Conservation (phyloP, 2,888 invertebrate species). For the Eupeodes luniger region DNA sequence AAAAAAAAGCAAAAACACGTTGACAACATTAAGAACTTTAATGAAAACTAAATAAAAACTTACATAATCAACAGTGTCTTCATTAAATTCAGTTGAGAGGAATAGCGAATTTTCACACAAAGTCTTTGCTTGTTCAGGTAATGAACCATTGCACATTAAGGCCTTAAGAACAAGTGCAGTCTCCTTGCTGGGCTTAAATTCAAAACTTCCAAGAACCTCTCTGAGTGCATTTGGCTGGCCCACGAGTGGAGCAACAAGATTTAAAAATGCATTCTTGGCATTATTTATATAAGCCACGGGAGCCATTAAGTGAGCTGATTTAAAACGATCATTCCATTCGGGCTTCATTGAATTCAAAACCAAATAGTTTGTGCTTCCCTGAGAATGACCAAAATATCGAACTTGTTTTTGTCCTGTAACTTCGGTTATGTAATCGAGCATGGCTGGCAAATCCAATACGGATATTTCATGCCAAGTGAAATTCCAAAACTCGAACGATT, state of each 20-base stretch:
- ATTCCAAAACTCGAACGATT: slow-evolving; percentile 26
- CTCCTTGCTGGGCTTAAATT: background rate
- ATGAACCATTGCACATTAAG: background rate
- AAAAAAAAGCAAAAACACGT: background rate
- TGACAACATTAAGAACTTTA: too few species aligned
- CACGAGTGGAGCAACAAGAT: background rate
- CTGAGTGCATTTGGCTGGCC: background rate
- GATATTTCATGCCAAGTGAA: slow-evolving; percentile 94
- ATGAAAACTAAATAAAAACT: background rate
- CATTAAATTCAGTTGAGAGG: background rate
- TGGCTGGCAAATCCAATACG: slow-evolving; percentile 92
- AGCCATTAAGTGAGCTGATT: background rate
- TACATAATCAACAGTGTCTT: background rate
- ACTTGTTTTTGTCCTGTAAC: background rate
- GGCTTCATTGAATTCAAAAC: background rate
- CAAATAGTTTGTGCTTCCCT: background rate
- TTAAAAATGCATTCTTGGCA: background rate
- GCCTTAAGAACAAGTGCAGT: background rate
- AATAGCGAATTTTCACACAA: background rate
- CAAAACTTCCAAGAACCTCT: background rate
- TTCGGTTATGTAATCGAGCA: slow-evolving; percentile 87
- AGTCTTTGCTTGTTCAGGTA: background rate
- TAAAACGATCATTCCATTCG: background rate
- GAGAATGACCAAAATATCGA: background rate
- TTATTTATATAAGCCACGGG: background rate